phyloP scores from a whole-genome alignment of 2,888 invertebrate species.

The Ichneumon xanthorius region DNA sequence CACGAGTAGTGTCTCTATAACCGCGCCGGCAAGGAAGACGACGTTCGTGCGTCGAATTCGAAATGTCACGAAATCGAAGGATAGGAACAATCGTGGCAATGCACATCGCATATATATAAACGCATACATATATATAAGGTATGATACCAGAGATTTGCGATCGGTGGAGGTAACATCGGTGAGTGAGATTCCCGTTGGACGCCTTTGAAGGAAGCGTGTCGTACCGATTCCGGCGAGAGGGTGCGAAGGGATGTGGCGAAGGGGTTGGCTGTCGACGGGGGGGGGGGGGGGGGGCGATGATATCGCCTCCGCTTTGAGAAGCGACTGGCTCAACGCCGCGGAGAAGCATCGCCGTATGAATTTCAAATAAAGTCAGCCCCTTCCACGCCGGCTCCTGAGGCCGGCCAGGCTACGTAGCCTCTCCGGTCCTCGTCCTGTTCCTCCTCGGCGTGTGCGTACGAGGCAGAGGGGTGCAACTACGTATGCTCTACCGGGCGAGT shows the following conservation, averaged over 20 bases:
- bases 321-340: slow-evolving; percentile 56
- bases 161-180: slow-evolving; percentile 6
- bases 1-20: neutral
- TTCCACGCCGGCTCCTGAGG: slow-evolving; percentile 21
- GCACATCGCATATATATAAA: slow-evolving; percentile 26
- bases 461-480: slow-evolving; percentile 46
- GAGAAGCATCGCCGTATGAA: slow-evolving; percentile 73
- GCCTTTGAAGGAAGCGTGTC: slow-evolving; percentile 75
- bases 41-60: slow-evolving; percentile 61
- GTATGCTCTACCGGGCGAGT: slow-evolving; percentile 29
- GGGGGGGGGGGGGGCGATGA: slow-evolving; percentile 66
- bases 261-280: slow-evolving; percentile 46
- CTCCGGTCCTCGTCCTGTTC: slow-evolving; percentile 27
- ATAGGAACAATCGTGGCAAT: slow-evolving; percentile 72
- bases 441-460: slow-evolving; percentile 45
- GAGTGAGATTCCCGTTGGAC: slow-evolving; percentile 68
- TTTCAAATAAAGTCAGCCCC: slow-evolving; percentile 76
- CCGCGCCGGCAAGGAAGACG: slow-evolving; percentile 17
- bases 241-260: neutral
- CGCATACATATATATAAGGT: neutral
- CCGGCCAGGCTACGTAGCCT: slow-evolving; percentile 37
- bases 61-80: slow-evolving; percentile 59
- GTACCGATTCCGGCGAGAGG: neutral
- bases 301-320: slow-evolving; percentile 76
- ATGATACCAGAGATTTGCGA: slow-evolving; percentile 61